These are phyloP conservation scores for Cartodere bifasciata DNA, from an alignment of 2,888 invertebrate genomes.

Conservation along the genomic window DNA sequence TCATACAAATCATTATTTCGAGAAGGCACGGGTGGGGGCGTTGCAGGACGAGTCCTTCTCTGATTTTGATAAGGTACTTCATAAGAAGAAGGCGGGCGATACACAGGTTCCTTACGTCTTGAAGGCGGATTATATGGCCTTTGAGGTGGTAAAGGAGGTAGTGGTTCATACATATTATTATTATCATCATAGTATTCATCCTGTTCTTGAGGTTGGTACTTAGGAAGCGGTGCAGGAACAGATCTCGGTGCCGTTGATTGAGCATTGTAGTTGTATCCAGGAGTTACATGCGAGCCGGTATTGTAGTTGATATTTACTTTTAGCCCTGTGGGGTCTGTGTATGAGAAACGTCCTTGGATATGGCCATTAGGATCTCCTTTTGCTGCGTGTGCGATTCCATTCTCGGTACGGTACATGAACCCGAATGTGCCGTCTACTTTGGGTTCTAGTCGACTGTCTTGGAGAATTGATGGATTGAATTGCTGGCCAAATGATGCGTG, in stretches of 20 bases:
- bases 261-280: constrained; percentile 21
- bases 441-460: constrained; percentile 31
- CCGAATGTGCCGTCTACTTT: constrained; percentile 34
- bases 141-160: background rate
- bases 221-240: constrained; percentile 2
- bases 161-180: constrained; percentile 7
- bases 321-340: constrained; percentile 34
- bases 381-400: constrained; percentile 33
- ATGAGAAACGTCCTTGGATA: constrained; percentile 33
- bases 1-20: no score
- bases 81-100: no score
- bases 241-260: constrained; percentile 5
- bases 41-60: no score
- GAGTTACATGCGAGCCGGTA: constrained; percentile 28
- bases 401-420: constrained; percentile 34
- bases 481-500: constrained; percentile 17
- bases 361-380: constrained; percentile 31
- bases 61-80: no score
- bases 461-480: constrained; percentile 30
- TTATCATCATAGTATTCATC: no score
- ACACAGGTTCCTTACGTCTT: no score
- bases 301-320: constrained; percentile 35
- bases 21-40: no score
- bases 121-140: background rate
- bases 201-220: background rate